Conservation (phyloP, 2,888 invertebrate species). For the Drosophila antonietae region DNA sequence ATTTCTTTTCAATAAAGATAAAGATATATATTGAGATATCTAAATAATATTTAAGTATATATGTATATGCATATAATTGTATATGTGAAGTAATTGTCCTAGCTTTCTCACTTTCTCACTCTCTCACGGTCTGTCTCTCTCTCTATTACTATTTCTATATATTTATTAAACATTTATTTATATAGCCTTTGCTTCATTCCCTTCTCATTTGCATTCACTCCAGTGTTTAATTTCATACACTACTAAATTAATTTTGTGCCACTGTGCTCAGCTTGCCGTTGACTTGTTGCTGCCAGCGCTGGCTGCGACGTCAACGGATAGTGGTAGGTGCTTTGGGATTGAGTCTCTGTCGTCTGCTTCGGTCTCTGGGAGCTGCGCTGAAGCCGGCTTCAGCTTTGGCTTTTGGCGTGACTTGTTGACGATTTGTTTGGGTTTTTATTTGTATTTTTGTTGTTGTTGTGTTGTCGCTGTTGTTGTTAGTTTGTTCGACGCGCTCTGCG, state of each 20-base stretch:
- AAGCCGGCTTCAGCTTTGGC: conserved; percentile 45
- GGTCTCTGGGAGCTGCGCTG: conserved; percentile 40
- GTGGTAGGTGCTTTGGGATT: conserved; percentile 68
- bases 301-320: conserved; percentile 45
- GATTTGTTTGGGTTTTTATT: conserved; percentile 68
- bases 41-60: neutral
- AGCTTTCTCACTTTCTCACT: neutral
- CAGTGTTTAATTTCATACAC: neutral
- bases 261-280: conserved; percentile 54
- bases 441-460: conserved; percentile 39
- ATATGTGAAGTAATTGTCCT: neutral
- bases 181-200: neutral
- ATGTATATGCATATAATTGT: neutral
- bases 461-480: conserved; percentile 49
- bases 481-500: conserved; percentile 47
- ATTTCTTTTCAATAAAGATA: neutral
- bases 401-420: conserved; percentile 77
- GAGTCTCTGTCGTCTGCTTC: conserved; percentile 28
- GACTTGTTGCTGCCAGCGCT: conserved; percentile 49
- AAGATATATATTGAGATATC: neutral
- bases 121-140: neutral
- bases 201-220: neutral
- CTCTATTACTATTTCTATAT: neutral
- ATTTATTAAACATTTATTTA: neutral
- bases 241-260: conserved; percentile 1